Conservation (phyloP, 2,113 vertebrate genomes). For the Atractosteus spatula region DNA sequence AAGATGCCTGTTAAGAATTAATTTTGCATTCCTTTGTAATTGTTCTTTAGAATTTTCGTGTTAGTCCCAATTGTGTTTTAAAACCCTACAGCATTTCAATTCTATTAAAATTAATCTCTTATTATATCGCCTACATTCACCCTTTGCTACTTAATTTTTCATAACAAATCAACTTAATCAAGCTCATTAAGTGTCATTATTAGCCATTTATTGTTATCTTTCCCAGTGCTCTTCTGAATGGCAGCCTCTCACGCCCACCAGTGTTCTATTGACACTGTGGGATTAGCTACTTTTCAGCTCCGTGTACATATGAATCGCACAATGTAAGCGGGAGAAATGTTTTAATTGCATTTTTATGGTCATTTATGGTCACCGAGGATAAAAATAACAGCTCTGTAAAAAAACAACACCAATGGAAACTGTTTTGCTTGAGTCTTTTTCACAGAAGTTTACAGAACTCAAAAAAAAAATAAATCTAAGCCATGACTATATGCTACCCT, state of each 20-base stretch:
- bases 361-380: neutral
- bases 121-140: slow-evolving; percentile 58
- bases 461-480: too few relatives aligned
- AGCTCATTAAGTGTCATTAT: slow-evolving; percentile 70
- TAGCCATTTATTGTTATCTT: slow-evolving; percentile 71
- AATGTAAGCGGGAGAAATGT: neutral
- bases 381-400: neutral
- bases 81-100: slow-evolving; percentile 62
- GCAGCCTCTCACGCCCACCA: slow-evolving; percentile 53
- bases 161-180: slow-evolving; percentile 72
- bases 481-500: too few relatives aligned
- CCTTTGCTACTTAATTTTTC: slow-evolving; percentile 60
- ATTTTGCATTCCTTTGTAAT: slow-evolving; percentile 64
- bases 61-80: slow-evolving; percentile 62
- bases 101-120: slow-evolving; percentile 70
- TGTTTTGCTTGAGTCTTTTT: too few relatives aligned
- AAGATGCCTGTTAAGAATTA: slow-evolving; percentile 65
- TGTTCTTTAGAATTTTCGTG: slow-evolving; percentile 52
- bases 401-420: neutral
- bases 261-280: slow-evolving; percentile 56
- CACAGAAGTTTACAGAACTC: too few relatives aligned
- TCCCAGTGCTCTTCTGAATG: slow-evolving; percentile 58
- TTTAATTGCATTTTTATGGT: neutral
- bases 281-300: slow-evolving; percentile 52
- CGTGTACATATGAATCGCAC: slow-evolving; percentile 20